These are phyloP conservation scores for Hirudinaria manillensis DNA, from an alignment of 2,888 invertebrate genomes.

Conservation along the genomic window DNA sequence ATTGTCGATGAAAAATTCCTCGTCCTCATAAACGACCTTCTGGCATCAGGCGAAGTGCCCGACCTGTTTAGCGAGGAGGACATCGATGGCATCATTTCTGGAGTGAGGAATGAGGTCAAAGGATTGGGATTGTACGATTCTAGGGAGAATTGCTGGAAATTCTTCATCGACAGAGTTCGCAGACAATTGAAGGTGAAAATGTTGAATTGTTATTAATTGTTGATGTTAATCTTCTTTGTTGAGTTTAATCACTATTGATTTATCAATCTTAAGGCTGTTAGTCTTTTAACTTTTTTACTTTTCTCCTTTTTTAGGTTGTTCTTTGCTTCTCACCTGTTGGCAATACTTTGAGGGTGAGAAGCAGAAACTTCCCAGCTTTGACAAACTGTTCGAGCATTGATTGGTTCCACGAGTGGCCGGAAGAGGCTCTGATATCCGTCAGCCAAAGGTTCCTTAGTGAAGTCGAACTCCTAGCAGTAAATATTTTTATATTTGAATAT, in stretches of 20 bases:
- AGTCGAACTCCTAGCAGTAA: constrained; percentile 71
- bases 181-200: constrained; percentile 59
- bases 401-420: constrained; percentile 99
- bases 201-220: background rate
- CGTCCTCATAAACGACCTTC: constrained; percentile 86
- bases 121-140: constrained; percentile 82
- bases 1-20: constrained; percentile 90
- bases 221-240: background rate
- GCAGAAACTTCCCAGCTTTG: constrained; percentile 89
- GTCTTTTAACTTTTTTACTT: background rate
- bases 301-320: constrained; percentile 65
- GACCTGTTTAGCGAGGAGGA: constrained; percentile 93
- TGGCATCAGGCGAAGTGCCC: constrained; percentile 90
- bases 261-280: background rate
- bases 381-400: constrained; percentile 91
- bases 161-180: constrained; percentile 88
- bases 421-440: constrained; percentile 89
- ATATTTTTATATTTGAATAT: constrained; percentile 34
- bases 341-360: constrained; percentile 78
- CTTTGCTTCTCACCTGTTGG: constrained; percentile 95
- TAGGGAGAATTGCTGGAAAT: constrained; percentile 93
- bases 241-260: background rate
- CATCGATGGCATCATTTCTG: constrained; percentile 84
- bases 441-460: constrained; percentile 79
- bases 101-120: constrained; percentile 61